Evolutionary conservation across 2,113 vertebrate genomes (phyloP).

Genomic region (Poeciliopsis retropinna): DNA sequence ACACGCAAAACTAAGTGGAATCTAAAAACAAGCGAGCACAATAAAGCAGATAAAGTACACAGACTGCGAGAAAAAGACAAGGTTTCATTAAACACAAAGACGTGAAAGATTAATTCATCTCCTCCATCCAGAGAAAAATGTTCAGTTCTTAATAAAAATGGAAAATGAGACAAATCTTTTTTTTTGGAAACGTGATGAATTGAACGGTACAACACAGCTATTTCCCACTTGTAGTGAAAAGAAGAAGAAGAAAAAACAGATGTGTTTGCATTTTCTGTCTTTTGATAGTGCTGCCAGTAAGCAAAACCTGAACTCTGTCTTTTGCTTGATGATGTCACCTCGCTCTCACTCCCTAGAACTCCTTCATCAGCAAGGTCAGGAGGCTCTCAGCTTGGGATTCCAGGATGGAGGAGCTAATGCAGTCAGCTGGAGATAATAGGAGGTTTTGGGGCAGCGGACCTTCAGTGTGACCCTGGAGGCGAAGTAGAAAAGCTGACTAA

Average conservation of each 20-base stretch:
- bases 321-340: constrained; percentile 57
- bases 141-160: constrained; percentile 4
- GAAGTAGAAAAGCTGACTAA: constrained; percentile 65
- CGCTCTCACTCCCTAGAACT: constrained; percentile 43
- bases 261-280: constrained; percentile 12
- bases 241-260: not conserved
- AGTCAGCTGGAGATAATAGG: constrained; percentile 74
- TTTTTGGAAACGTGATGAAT: not conserved
- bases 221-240: not conserved
- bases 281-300: not conserved
- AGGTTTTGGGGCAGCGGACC: constrained; percentile 64
- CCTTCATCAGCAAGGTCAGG: constrained; percentile 73
- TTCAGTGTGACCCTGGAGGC: constrained; percentile 70
- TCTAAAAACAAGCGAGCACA: not conserved
- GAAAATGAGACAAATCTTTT: not conserved
- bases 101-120: not conserved
- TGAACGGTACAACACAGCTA: not conserved
- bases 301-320: constrained; percentile 34
- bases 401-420: constrained; percentile 53
- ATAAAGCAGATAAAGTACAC: not conserved
- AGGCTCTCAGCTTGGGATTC: constrained; percentile 50
- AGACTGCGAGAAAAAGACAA: not conserved
- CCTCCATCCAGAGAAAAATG: constrained; percentile 3
- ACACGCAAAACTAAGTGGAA: not conserved
- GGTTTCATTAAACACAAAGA: not conserved